Evolutionary conservation across 1,140 invertebrate genomes (phyloP).

Genomic region (Listronotus bonariensis): DNA sequence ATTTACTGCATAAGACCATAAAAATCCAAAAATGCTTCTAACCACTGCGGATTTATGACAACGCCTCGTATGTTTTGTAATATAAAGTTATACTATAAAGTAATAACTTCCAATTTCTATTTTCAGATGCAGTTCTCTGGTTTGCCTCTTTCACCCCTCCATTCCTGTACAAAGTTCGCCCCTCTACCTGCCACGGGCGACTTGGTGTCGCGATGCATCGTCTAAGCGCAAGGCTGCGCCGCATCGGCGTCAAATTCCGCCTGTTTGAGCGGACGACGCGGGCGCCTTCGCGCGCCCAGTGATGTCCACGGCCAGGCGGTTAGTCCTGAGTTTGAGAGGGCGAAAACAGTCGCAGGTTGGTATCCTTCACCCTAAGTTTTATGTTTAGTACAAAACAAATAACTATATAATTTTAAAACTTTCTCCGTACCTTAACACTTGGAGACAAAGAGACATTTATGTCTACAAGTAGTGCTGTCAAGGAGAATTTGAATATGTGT

Average conservation of each 20-base stretch:
- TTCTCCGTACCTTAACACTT: too few species aligned
- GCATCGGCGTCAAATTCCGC: constrained; percentile 1
- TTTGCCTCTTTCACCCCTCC: neutral
- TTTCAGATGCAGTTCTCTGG: constrained; percentile 21
- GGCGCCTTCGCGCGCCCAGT: constrained; percentile 45
- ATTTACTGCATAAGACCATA: too few species aligned
- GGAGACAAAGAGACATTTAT: too few species aligned
- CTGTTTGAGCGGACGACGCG: constrained; percentile 17
- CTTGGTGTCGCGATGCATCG: constrained; percentile 9
- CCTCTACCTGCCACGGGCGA: neutral
- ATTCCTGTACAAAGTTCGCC: neutral
- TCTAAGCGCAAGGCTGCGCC: constrained; percentile 20
- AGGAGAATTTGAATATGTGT: too few species aligned
- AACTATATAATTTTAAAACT: too few species aligned
- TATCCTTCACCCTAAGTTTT: neutral
- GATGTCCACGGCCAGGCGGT: constrained; percentile 70
- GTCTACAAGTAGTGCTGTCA: too few species aligned
- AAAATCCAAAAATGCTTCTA: too few species aligned
- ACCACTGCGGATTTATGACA: too few species aligned
- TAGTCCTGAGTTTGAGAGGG: constrained; percentile 69
- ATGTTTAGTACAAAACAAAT: too few species aligned
- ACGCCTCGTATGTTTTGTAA: too few species aligned
- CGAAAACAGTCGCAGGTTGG: constrained; percentile 57
- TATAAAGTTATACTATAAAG: too few species aligned
- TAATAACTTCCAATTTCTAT: neutral